Percentiles rank a stretch among this genome's conserved stretches.
Conservation (phyloP, 2,888 invertebrate genomes). For the Perizoma affinitatum region DNA sequence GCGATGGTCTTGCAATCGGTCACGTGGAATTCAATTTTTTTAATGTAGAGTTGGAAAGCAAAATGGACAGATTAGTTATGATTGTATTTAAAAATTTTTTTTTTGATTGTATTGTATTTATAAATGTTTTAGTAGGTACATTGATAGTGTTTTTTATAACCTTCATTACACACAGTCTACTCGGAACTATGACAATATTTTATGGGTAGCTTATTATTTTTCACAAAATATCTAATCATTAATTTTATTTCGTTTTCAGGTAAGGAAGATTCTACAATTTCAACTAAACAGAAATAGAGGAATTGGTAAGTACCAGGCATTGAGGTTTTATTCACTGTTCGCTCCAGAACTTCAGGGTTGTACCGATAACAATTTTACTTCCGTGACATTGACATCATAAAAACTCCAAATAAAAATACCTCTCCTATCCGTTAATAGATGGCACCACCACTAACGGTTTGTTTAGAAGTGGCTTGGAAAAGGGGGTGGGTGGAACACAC, state of each 20-base stretch:
- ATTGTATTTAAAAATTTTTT: too few relatives aligned
- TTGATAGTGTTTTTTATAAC: too few relatives aligned
- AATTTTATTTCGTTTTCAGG: slow-evolving; percentile 10
- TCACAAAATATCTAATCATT: not conserved
- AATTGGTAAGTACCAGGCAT: too few relatives aligned
- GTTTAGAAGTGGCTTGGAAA: slow-evolving; percentile 44
- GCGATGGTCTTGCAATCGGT: too few relatives aligned
- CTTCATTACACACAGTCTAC: too few relatives aligned
- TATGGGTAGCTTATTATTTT: not conserved
- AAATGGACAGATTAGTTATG: too few relatives aligned
- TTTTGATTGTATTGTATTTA: too few relatives aligned
- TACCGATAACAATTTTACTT: slow-evolving; percentile 39
- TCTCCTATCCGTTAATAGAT: slow-evolving; percentile 71
- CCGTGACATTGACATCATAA: slow-evolving; percentile 36
- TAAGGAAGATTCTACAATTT: slow-evolving; percentile 13
- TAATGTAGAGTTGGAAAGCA: too few relatives aligned
- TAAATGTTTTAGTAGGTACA: too few relatives aligned
- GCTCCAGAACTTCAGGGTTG: slow-evolving; percentile 39
- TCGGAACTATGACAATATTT: not conserved
- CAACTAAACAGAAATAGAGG: slow-evolving; percentile 2
- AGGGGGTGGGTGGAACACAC: slow-evolving; percentile 48
- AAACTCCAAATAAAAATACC: slow-evolving; percentile 34
- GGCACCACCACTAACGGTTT: slow-evolving; percentile 52
- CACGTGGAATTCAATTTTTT: too few relatives aligned
- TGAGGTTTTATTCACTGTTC: slow-evolving; percentile 35